A percentile compares a stretch with the other conserved stretches of the same genome.
Conservation (phyloP, 1,140 invertebrate species). For the Meteorus sp. region DNA sequence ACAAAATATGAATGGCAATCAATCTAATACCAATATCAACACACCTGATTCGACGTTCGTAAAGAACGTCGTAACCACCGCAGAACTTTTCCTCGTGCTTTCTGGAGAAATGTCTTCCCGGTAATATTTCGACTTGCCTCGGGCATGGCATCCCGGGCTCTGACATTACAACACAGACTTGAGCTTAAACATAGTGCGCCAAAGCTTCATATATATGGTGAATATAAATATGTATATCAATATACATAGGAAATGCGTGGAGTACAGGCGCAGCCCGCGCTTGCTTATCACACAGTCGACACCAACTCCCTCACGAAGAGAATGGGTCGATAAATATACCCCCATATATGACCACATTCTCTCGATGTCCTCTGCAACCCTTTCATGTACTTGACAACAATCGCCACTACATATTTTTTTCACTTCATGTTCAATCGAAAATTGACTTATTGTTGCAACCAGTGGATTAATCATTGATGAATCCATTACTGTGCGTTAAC, state of each 20-base stretch:
- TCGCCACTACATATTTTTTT: not conserved
- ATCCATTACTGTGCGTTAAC: no score
- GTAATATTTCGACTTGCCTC: conserved; percentile 44
- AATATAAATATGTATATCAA: no score
- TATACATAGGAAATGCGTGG: not conserved
- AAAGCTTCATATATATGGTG: no score
- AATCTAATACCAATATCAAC: not conserved
- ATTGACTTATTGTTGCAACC: no score
- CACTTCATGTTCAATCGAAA: no score
- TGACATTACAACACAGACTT: no score
- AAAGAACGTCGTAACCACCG: conserved; percentile 46
- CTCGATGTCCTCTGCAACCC: conserved; percentile 30
- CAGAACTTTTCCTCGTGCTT: conserved; percentile 47
- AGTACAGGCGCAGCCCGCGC: conserved; percentile 9
- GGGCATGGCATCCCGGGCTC: conserved; percentile 55
- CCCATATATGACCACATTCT: conserved; percentile 24
- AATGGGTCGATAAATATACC: conserved; percentile 48
- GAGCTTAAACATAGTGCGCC: no score
- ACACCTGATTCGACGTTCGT: conserved; percentile 43
- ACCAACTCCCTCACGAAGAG: conserved; percentile 6
- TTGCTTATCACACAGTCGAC: conserved; percentile 15
- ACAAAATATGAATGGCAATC: not conserved
- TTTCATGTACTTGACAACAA: conserved; percentile 2
- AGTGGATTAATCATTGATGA: no score
- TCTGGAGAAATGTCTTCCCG: conserved; percentile 48